These are phyloP conservation scores for Physocephala rufipes DNA, from an alignment of 2,888 invertebrate genomes.

Conservation along the genomic window DNA sequence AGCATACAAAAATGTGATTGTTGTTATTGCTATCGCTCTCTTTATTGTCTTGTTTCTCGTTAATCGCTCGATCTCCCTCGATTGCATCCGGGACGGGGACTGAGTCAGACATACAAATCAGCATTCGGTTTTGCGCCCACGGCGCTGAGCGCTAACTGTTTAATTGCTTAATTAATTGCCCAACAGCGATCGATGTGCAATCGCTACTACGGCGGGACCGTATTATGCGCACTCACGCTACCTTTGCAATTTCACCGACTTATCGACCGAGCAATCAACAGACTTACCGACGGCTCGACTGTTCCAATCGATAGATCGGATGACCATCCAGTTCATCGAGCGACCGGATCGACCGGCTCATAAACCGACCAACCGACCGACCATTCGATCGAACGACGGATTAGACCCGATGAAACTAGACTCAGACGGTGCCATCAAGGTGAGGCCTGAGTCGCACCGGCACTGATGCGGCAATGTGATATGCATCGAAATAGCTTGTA, in stretches of 20 bases:
- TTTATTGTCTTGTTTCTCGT: neutral
- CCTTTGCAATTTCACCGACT: neutral
- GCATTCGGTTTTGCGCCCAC: too few species aligned
- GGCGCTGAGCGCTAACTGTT: constrained; percentile 34
- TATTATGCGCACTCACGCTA: constrained; percentile 14
- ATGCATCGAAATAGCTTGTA: constrained; percentile 23
- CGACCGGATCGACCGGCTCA: too few species aligned
- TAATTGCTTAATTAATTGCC: constrained; percentile 42
- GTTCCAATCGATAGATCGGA: too few species aligned
- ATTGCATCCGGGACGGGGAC: neutral
- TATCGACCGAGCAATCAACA: too few species aligned
- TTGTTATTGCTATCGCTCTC: neutral
- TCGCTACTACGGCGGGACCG: constrained; percentile 2
- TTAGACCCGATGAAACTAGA: neutral
- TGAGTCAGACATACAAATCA: neutral
- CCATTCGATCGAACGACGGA: neutral
- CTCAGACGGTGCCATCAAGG: too few species aligned
- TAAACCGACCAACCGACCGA: neutral
- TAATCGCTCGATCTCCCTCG: neutral
- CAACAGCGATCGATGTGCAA: constrained; percentile 28
- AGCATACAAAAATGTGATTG: neutral
- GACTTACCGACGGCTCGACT: neutral
- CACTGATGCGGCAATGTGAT: constrained; percentile 26
- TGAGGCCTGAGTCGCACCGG: too few species aligned
- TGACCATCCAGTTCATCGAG: too few species aligned